Base-by-base conservation (phyloP, 2,797 vertebrate genomes). In the Petrocephalus schoutedeni region DNA sequence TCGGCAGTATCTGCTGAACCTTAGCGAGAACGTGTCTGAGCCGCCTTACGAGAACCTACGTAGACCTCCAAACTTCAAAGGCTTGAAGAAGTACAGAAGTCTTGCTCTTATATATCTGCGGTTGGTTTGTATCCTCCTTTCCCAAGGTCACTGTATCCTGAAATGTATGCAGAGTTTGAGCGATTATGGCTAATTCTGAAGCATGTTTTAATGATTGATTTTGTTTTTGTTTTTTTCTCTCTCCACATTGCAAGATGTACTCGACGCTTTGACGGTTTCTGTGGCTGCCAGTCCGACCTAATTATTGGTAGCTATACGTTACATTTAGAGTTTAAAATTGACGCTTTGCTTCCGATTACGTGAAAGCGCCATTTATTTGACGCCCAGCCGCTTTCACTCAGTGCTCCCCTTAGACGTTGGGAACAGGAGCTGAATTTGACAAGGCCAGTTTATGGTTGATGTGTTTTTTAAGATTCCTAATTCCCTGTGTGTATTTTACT, bases 1-100 rank as follows among this genome's bases (percentile, higher is more conserved):
- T 95, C 94, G 95, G 95, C 95, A 96, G 95, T 95, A 95, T 96
- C 95, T 96, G 95, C 95, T 94, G 49, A 93, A 92, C 85, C 91
- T 90, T 92, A 90, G 93, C 89, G 87, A 89, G 89, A 58, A 94
- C 91, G 93, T 93, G 93, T 93, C 93, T 86, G n/a, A 88, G 90
- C 86, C 64, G 87, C 87, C 89, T 86, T 89, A 58, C 64, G 28
- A 45, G 58, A 82, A 54, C 56, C 56, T 86, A 57, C 89, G 82
- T 91, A 83, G 77, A 86, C 10, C 41, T 56, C 86, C 87, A 82
- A 88, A 88, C 77, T 83, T 77, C 36, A 83, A 21, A 21, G 58
- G 84, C 58, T 53, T 84, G 32, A 54, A 84, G 57, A 41, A 45
- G 32, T 56, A 6, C 59, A 49, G 58, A 86, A 86, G 58, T 85